Percentiles rank a stretch among this genome's conserved stretches.
These are phyloP conservation scores for Tachina grossa DNA, from an alignment of 2,888 invertebrate species.

Conservation along the genomic window DNA sequence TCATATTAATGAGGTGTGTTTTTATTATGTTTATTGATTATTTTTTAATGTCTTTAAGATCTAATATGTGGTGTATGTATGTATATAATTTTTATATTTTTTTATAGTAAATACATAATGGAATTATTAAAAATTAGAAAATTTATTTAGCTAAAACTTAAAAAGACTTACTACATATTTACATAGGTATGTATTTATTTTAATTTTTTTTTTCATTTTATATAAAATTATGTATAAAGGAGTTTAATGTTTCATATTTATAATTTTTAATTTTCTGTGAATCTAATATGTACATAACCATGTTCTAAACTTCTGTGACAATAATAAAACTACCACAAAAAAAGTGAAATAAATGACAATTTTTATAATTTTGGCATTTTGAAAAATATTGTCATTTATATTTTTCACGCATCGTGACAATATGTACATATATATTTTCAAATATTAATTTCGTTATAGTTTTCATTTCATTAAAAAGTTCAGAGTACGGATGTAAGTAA, in stretches of 20 bases:
- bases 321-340: too few species aligned
- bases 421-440: too few species aligned
- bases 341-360: too few species aligned
- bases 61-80: slow-evolving; percentile 18
- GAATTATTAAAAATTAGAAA: slow-evolving; percentile 62
- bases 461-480: too few species aligned
- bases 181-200: slow-evolving; percentile 1
- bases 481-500: too few species aligned
- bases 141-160: slow-evolving; percentile 78
- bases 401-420: too few species aligned
- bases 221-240: slow-evolving; percentile 74
- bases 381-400: too few species aligned
- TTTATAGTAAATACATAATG: slow-evolving; percentile 14
- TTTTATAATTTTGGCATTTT: too few species aligned
- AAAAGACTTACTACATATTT: slow-evolving; percentile 58
- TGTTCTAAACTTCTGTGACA: too few species aligned
- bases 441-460: too few species aligned
- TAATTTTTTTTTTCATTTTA: slow-evolving; percentile 16
- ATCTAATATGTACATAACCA: neutral
- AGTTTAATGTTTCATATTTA: slow-evolving; percentile 64
- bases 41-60: neutral
- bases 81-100: slow-evolving; percentile 8
- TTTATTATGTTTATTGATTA: slow-evolving; percentile 9
- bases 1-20: slow-evolving; percentile 63
- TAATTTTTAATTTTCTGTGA: slow-evolving; percentile 6